These are phyloP conservation scores for Cordilura impudica DNA, from an alignment of 2,888 invertebrate species.

Conservation along the genomic window DNA sequence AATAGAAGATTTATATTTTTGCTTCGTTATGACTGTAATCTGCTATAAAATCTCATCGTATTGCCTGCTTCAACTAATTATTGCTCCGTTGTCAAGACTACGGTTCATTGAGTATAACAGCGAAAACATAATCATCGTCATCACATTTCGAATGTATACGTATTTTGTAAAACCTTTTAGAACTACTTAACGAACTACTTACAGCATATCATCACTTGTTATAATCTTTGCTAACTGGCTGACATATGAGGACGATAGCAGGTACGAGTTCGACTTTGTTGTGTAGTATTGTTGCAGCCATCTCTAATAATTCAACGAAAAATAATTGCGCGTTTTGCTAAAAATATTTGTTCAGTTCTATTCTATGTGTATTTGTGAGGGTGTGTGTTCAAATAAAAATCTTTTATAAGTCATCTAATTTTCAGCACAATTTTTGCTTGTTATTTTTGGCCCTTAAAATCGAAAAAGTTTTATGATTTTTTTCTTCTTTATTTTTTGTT, in stretches of 20 bases:
- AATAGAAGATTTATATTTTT: too few species aligned
- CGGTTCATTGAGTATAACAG: too few species aligned
- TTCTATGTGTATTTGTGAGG: too few species aligned
- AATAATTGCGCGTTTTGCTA: too few species aligned
- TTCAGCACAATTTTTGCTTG: not conserved
- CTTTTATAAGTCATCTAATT: too few species aligned
- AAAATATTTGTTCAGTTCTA: too few species aligned
- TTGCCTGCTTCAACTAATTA: slow-evolving; percentile 37
- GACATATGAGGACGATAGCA: not conserved
- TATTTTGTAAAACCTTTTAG: slow-evolving; percentile 12
- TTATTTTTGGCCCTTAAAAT: slow-evolving; percentile 14
- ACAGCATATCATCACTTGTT: slow-evolving; percentile 25
- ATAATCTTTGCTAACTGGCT: slow-evolving; percentile 26
- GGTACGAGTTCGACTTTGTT: too few species aligned
- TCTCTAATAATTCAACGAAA: too few species aligned
- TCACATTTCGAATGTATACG: too few species aligned
- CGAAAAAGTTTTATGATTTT: not conserved
- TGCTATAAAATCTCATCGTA: slow-evolving; percentile 16
- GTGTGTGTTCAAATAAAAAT: too few species aligned
- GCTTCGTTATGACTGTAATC: not conserved
- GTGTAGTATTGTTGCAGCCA: too few species aligned
- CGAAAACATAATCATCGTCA: too few species aligned
- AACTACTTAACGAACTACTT: slow-evolving; percentile 35
- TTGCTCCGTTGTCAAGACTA: slow-evolving; percentile 3
- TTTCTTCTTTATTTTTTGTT: not conserved